Base-by-base conservation (phyloP, 2,888 invertebrate genomes). In the Patella caerulea region DNA sequence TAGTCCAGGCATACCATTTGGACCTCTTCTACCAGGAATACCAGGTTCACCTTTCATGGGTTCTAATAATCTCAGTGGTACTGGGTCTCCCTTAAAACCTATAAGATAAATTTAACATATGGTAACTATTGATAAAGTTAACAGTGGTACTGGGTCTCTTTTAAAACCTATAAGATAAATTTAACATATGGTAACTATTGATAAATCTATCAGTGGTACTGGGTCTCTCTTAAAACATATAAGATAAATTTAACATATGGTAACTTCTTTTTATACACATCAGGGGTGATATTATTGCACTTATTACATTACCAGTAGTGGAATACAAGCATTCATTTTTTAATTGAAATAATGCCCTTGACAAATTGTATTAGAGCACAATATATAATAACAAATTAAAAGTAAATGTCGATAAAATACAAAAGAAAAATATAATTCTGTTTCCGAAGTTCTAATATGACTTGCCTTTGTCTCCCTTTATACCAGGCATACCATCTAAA, bases 21-120 rank as follows among this genome's bases (percentile, higher is more conserved):
- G 55, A 12, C 78, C 78, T 53, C 59, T 53, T 34, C 45, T 59
- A 34, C 78, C 78, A 75, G 72, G 56, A 24, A 74, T 87, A 76
- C 93, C 93, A n/a, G 83, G 76, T 17, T 82, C 76, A 84, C 87
- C 90, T 83, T 81, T 85, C 75, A 78, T 78, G 71, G 88, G 84
- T 29, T 82, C 83, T 3, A 85, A 72, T 69, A 85, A 84, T 76
- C 83, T 81, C 70, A 83, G n/a, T 14, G 53, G 76, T 45, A 83
- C 86, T 15, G 82, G 83, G 11, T 73, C 73, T 54, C 73, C 73
- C 55, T 14, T 55, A 19, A 82, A 34, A 71, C 84, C 85, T 83
- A 72, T 34, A 53, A 73, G 12, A 55, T 19, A 71, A 45, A 45
- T 45, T 7, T 9, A 45, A 45, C 7, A 45, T 45, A 45, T 45